Evolutionary conservation across 2,797 vertebrate genomes (phyloP).

Genomic region (Arctocebus calabarensis): DNA sequence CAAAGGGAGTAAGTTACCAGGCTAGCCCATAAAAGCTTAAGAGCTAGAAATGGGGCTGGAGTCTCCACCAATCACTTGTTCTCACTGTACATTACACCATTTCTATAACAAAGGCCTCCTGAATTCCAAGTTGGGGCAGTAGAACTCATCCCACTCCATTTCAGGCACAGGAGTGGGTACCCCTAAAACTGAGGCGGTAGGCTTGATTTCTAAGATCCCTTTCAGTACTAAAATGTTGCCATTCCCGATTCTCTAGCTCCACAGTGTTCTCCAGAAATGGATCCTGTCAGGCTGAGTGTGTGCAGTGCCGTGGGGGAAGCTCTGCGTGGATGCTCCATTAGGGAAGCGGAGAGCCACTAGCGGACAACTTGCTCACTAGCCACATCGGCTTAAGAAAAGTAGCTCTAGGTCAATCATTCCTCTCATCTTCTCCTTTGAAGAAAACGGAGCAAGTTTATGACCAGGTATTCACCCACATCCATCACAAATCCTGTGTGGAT

Average conservation of each 20-base stretch:
- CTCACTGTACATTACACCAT: neutral
- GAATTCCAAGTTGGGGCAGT: neutral
- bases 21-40: neutral
- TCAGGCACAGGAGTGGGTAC: neutral
- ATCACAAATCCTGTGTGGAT: neutral
- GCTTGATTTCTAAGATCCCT: neutral
- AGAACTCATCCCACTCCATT: neutral
- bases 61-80: neutral
- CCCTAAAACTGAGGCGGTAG: neutral
- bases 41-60: neutral
- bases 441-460: neutral
- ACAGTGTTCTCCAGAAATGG: neutral
- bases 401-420: neutral
- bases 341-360: neutral
- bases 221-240: neutral
- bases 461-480: neutral
- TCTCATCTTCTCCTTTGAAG: neutral
- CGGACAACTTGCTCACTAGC: neutral
- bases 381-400: neutral
- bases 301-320: fast-evolving
- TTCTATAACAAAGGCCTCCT: neutral
- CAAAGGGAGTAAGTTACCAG: neutral
- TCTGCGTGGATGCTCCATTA: no score
- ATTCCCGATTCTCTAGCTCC: neutral
- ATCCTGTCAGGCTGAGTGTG: no score